Conservation (phyloP, 2,888 invertebrate species). For the Papilio protenor region DNA sequence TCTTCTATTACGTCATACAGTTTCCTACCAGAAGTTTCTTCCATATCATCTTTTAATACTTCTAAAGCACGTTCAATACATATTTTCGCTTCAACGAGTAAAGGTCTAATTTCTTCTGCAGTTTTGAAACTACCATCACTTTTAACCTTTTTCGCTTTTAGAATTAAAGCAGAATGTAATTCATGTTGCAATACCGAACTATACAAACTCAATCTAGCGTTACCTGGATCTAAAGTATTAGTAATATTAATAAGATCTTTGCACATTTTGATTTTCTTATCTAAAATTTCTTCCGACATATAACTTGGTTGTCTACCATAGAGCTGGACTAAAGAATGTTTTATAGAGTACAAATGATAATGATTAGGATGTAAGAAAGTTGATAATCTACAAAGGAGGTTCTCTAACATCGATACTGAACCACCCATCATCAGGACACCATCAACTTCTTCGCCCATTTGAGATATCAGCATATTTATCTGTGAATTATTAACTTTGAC, state of each 20-base stretch:
- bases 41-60: slow-evolving; percentile 79
- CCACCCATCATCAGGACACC: slow-evolving; percentile 85
- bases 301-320: slow-evolving; percentile 89
- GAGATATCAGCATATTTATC: slow-evolving; percentile 87
- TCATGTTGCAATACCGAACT: slow-evolving; percentile 91
- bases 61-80: slow-evolving; percentile 74
- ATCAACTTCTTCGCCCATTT: slow-evolving; percentile 92
- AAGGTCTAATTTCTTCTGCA: slow-evolving; percentile 67
- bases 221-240: slow-evolving; percentile 88
- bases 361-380: slow-evolving; percentile 93
- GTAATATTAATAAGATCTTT: slow-evolving; percentile 86
- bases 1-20: slow-evolving; percentile 75
- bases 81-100: slow-evolving; percentile 75
- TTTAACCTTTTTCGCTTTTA: slow-evolving; percentile 76
- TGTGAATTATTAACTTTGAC: slow-evolving; percentile 86
- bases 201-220: slow-evolving; percentile 89
- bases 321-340: slow-evolving; percentile 92
- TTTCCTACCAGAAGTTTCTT: slow-evolving; percentile 83
- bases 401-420: slow-evolving; percentile 85
- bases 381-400: slow-evolving; percentile 87
- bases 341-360: slow-evolving; percentile 91
- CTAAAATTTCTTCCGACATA: slow-evolving; percentile 84
- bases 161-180: slow-evolving; percentile 84
- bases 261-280: slow-evolving; percentile 88
- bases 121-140: slow-evolving; percentile 59